phyloP scores from a whole-genome alignment of 2,797 vertebrate species.

The Poecile montanus region DNA sequence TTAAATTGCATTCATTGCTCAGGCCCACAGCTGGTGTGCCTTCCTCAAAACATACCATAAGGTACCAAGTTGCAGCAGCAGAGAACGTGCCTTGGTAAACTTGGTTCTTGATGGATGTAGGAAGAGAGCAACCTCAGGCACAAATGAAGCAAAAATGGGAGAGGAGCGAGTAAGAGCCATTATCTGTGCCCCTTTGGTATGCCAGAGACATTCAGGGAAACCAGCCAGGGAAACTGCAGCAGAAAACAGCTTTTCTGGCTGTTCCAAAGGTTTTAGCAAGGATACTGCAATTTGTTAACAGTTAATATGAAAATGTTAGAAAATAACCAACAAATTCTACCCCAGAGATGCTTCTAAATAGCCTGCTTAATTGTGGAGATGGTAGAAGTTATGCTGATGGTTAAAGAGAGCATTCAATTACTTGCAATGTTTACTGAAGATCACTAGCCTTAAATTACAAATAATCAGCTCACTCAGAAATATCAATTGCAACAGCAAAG shows the following conservation, averaged over 20 bases:
- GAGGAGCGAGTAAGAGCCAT: background rate
- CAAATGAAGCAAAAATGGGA: background rate
- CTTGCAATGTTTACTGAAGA: background rate
- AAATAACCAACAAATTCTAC: background rate
- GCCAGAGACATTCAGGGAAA: background rate
- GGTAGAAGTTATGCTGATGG: background rate
- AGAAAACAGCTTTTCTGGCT: background rate
- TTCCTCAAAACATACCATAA: rapidly evolving
- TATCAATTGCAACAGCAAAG: background rate
- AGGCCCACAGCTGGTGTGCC: background rate
- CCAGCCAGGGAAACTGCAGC: rapidly evolving
- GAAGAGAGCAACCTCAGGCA: background rate
- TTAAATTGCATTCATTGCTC: background rate
- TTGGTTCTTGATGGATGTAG: background rate
- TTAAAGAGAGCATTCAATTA: background rate
- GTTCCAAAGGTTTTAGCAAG: background rate
- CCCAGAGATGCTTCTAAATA: background rate
- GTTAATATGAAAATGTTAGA: background rate
- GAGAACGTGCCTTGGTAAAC: background rate
- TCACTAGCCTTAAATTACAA: background rate
- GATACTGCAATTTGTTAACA: background rate
- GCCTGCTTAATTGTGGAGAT: background rate
- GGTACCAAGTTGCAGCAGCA: background rate
- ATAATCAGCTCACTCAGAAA: background rate
- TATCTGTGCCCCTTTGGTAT: background rate